Conservation (phyloP, 2,113 vertebrate genomes). For the Todiramphus chloris region DNA sequence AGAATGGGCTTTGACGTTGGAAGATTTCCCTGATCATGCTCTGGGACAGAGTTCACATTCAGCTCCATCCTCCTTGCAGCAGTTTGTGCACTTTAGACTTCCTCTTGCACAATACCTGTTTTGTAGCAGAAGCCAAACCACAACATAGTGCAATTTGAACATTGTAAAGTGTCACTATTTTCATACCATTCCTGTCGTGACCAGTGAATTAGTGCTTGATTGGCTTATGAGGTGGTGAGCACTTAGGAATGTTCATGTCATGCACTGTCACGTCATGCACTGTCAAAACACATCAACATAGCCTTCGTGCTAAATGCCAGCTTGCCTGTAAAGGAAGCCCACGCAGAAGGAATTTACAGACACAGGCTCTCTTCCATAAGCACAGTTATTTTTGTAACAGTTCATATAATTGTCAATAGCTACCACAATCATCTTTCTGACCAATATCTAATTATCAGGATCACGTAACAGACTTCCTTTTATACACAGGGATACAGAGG, state of each 20-base stretch:
- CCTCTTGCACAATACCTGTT: neutral
- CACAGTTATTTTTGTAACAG: constrained; percentile 41
- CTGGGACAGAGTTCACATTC: neutral
- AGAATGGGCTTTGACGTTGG: neutral
- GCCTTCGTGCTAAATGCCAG: constrained; percentile 46
- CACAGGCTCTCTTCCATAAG: constrained; percentile 20
- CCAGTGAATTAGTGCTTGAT: constrained; percentile 13
- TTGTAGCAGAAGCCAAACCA: neutral
- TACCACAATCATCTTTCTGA: neutral
- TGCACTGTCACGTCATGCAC: constrained; percentile 30
- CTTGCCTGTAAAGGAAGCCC: constrained; percentile 47
- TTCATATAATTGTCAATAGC: constrained; percentile 9
- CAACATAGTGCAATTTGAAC: neutral
- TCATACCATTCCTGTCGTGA: neutral
- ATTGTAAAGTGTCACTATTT: neutral
- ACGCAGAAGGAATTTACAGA: constrained; percentile 57
- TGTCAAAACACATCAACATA: constrained; percentile 59
- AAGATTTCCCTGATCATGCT: neutral
- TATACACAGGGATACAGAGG: neutral
- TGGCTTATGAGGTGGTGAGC: neutral
- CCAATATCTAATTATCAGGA: neutral
- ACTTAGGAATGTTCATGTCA: constrained; percentile 45
- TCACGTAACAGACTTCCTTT: neutral
- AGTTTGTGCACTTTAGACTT: neutral
- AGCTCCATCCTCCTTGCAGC: neutral